These are phyloP conservation scores for Macaca nemestrina DNA, from an alignment of 2,113 vertebrate genomes.

Conservation along the genomic window DNA sequence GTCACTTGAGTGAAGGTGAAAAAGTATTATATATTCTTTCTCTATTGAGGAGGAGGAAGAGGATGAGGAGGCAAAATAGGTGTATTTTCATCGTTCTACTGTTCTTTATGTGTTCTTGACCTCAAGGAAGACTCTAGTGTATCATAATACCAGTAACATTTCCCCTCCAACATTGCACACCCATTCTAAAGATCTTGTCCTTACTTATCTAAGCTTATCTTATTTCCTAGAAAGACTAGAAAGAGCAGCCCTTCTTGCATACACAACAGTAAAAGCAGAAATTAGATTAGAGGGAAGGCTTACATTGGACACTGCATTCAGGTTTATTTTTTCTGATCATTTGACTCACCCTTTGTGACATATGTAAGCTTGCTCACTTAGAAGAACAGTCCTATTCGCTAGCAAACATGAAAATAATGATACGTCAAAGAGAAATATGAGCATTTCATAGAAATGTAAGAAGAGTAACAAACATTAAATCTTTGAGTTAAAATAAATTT, in stretches of 20 bases:
- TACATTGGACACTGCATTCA: not conserved
- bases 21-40: not conserved
- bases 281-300: not conserved
- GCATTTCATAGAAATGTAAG: not conserved
- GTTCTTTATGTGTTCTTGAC: not conserved
- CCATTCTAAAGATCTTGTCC: not conserved
- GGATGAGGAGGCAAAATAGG: not conserved
- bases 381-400: not conserved
- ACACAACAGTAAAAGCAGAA: not conserved
- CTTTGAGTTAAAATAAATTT: not conserved
- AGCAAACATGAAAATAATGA: not conserved
- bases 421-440: not conserved
- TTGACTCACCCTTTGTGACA: not conserved
- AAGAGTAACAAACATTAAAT: not conserved
- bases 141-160: not conserved
- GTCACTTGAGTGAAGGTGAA: not conserved
- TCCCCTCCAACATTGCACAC: not conserved
- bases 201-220: not conserved
- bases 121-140: not conserved
- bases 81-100: not conserved
- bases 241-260: not conserved
- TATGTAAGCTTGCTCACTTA: not conserved
- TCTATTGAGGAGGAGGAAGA: not conserved
- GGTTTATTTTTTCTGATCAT: not conserved
- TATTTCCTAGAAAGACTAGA: not conserved